Conservation (phyloP, 2,888 invertebrate genomes). For the Dynastes tityus region DNA sequence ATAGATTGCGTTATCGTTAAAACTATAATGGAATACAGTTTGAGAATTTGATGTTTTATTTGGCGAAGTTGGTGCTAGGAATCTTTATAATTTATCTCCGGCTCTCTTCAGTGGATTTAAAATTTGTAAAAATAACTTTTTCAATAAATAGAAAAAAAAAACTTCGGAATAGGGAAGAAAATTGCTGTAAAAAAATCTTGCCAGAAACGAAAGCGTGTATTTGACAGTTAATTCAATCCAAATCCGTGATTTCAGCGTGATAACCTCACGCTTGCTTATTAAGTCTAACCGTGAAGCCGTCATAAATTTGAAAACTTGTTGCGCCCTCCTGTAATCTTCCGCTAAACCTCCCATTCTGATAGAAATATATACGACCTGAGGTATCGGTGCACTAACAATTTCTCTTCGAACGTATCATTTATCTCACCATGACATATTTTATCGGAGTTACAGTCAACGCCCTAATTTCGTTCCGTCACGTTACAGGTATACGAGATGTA, state of each 20-base stretch:
- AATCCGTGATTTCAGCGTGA: background rate
- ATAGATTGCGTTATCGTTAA: no score
- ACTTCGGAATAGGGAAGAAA: no score
- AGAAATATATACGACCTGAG: constrained; percentile 7
- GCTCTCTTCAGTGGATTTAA: no score
- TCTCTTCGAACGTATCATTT: constrained; percentile 15
- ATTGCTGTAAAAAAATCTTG: no score
- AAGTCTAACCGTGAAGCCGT: background rate
- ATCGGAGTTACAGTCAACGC: constrained; percentile 15
- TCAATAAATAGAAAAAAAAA: no score
- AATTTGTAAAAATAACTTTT: no score
- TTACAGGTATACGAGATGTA: constrained; percentile 68
- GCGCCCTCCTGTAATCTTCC: constrained; percentile 12
- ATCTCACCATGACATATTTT: constrained; percentile 23
- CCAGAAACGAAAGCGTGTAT: no score
- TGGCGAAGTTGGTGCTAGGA: no score
- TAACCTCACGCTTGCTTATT: background rate
- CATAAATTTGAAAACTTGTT: constrained; percentile 15
- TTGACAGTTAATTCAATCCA: background rate
- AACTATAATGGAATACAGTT: no score
- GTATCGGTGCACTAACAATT: constrained; percentile 5
- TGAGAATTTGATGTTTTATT: no score
- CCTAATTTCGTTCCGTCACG: constrained; percentile 30
- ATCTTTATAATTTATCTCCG: no score
- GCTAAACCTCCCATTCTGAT: constrained; percentile 5